Conservation (phyloP, 1,140 invertebrate genomes). For the Calliphora vicina region DNA sequence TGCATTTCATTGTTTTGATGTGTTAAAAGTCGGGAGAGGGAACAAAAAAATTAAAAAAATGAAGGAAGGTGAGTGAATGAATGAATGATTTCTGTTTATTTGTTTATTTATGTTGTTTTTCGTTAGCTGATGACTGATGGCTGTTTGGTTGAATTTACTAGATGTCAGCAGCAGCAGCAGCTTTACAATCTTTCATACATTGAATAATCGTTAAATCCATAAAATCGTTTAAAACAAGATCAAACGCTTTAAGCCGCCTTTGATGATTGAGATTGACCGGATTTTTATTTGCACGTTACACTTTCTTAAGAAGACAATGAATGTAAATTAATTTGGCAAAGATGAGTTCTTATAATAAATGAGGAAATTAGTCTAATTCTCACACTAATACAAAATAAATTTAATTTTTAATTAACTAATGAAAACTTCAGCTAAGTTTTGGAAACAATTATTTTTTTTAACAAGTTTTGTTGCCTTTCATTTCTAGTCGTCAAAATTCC, state of each 20-base stretch:
- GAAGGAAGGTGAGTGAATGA: constrained; percentile 2
- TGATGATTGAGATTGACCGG: not conserved
- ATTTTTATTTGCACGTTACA: not conserved
- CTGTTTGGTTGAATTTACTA: not conserved
- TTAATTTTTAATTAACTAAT: too few relatives aligned
- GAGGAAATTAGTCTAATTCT: too few relatives aligned
- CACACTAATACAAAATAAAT: too few relatives aligned
- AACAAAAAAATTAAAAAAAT: too few relatives aligned
- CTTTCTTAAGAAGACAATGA: too few relatives aligned
- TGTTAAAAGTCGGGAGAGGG: not conserved
- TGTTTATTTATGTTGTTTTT: not conserved
- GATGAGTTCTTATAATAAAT: too few relatives aligned
- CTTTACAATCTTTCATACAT: not conserved
- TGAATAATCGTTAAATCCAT: not conserved
- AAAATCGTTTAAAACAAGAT: constrained; percentile 27
- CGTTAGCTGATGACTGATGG: not conserved
- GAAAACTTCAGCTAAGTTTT: too few relatives aligned
- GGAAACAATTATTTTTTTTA: too few relatives aligned
- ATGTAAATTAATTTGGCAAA: too few relatives aligned
- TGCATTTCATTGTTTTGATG: not conserved
- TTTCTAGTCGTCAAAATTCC: too few relatives aligned
- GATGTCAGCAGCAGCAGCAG: constrained; percentile 9
- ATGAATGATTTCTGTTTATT: constrained; percentile 1
- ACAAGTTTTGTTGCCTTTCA: not conserved
- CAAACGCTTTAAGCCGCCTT: constrained; percentile 1